Base-by-base conservation (phyloP, 1,140 invertebrate species). In the Callitettix versicolor region DNA sequence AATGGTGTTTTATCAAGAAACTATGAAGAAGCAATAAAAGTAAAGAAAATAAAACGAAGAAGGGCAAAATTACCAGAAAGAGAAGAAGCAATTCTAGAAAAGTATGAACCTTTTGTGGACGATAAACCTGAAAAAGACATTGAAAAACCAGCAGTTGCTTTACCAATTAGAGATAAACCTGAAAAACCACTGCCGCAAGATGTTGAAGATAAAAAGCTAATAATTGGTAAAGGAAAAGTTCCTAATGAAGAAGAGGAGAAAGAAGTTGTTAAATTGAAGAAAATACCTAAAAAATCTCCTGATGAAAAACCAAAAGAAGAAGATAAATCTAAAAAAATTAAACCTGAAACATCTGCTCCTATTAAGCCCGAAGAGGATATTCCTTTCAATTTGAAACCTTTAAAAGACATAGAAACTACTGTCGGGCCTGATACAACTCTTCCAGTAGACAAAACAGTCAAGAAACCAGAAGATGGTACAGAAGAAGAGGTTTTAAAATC, bases 1-100 rank as follows among this genome's bases (percentile, higher is more conserved):
- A 71, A 73, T 64, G 84, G 84, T 24, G 75, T 80, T 56, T 58
- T 86, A 18, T 84, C 81, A 0, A 72, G 84, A 68, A 86, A 84
- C 68, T 69, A 80, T 0, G 75, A 79, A 67, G 83, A 85, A 71
- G 81, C 82, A 1, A 62, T 76, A 36, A 76, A 79, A 67, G 58
- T 81, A 17, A 57, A 75, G 3, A 82, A 79, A 67, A 79, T 72
- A 49, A 84, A 81, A 65, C 58, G 61, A 1, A 72, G 71, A 24
- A 69, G 66, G 36, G 56, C 63, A 0, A 75, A 76, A 57, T 42
- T 75, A 38, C 68, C 75, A 48, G 63, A 65, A 58, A 58, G 20
- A 49, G 47, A 57, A 36, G 49, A 57, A 41, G 30, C 51, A 11
- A 46, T n/a, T 2, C 41, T 44, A 15, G 40, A 54, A 34, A 54